Base-by-base conservation (phyloP, 2,888 invertebrate genomes). In the Trichogramma evanescens region DNA sequence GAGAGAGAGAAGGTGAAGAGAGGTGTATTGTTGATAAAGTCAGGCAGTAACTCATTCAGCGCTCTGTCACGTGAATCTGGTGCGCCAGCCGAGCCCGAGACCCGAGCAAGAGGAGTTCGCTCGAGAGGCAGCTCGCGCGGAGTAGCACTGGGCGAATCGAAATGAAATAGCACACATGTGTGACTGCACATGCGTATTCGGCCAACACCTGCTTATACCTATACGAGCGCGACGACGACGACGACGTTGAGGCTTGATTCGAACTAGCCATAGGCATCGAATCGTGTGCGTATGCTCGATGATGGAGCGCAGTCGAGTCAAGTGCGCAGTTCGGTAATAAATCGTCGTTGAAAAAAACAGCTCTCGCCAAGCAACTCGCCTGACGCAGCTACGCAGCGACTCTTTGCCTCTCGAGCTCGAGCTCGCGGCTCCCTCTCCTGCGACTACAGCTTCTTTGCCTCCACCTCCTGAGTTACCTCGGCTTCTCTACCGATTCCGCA, bases 261-360 rank as follows among this genome's bases (percentile, higher is more conserved):
- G 50, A 61, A 58, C 53, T 26, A 13, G 13, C 13, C 13, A 13
- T 13, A 26, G 26, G 26, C 26, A 26, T 26, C 26, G 26, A 26
- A 2, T 26, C 26, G 26, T 26, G 26, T 26, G 26, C 26, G 26
- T 26, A 26, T 26, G 26, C 26, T 26, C 26, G 26, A 26, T 26
- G 26, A 26, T 26, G 26, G 26, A 26, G 26, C 26, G 26, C 26
- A 26, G 26, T 26, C 26, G 26, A 67, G 68, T 66, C 70, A 70
- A 72, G 71, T 73, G 71, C 72, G 70, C 72, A 75, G 74, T 75
- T 75, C 70, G 74, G 74, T 73, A 74, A 76, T 76, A 76, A 76
- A 76, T 75, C 75, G 73, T 62, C 71, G 71, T 69, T 73, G 74
- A 73, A 76, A 75, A 75, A 75, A 76, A 72, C 71, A 71, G 67